Evolutionary conservation across 2,888 invertebrate species (phyloP).

Genomic region (Philaethria dido): DNA sequence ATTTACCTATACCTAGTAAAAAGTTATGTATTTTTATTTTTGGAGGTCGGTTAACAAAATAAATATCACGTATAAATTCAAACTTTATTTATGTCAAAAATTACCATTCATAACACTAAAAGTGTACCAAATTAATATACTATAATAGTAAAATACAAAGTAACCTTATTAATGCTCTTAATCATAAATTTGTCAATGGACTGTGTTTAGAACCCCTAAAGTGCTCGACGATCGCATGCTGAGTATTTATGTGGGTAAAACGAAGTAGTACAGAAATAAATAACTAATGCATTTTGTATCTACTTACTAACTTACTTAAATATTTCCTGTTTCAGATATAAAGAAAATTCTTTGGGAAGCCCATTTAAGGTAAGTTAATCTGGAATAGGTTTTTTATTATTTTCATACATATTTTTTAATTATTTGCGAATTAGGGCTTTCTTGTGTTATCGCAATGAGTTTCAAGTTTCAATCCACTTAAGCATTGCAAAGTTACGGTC

Average conservation of each 20-base stretch:
- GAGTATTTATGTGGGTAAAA: slow-evolving; percentile 19
- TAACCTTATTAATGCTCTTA: slow-evolving; percentile 21
- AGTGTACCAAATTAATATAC: neutral
- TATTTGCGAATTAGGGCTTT: too few species aligned
- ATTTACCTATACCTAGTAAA: too few species aligned
- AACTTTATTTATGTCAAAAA: too few species aligned
- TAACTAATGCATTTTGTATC: slow-evolving; percentile 5
- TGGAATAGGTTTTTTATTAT: neutral
- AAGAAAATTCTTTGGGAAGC: neutral
- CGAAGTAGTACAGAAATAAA: neutral
- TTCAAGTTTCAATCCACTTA: too few species aligned
- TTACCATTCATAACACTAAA: neutral
- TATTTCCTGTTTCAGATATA: slow-evolving; percentile 16
- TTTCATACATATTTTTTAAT: neutral
- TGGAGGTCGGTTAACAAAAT: too few species aligned
- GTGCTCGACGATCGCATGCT: slow-evolving; percentile 29
- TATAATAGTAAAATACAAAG: neutral
- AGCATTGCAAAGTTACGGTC: too few species aligned
- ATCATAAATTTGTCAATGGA: slow-evolving; percentile 34
- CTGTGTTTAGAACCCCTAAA: slow-evolving; percentile 30
- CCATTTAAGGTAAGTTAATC: neutral
- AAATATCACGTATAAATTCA: too few species aligned
- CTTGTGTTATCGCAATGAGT: too few species aligned
- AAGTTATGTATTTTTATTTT: too few species aligned
- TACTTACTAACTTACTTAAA: neutral